These are phyloP conservation scores for Xestia c-nigrum DNA, from an alignment of 2,888 invertebrate genomes.

Conservation along the genomic window DNA sequence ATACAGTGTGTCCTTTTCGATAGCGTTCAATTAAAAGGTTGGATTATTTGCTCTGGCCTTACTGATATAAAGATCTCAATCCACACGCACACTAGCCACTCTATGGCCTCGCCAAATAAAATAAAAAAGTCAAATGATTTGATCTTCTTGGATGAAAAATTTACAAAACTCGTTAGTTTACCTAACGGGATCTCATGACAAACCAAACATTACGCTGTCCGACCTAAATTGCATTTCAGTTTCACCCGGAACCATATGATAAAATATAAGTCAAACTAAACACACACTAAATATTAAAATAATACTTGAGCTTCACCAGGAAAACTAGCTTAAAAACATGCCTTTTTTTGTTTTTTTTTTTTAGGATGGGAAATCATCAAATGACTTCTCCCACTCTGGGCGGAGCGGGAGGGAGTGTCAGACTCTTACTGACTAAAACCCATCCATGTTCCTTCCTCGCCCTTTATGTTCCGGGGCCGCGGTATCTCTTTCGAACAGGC, in stretches of 20 bases:
- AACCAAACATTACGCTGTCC: background rate
- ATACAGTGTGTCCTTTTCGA: background rate
- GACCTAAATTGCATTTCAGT: no score
- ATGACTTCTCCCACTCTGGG: no score
- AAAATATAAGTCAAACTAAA: no score
- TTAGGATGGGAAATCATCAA: no score
- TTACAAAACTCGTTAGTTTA: background rate
- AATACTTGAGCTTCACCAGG: background rate
- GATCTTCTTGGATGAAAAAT: background rate
- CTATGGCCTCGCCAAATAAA: background rate
- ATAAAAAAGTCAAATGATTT: background rate
- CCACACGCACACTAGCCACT: no score
- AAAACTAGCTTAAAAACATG: background rate
- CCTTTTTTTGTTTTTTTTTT: no score
- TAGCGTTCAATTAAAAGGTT: conserved; percentile 10
- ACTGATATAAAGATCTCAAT: no score
- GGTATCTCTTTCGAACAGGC: no score
- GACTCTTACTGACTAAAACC: no score
- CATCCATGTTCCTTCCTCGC: no score
- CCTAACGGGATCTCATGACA: background rate
- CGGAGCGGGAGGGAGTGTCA: no score
- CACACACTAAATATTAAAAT: background rate
- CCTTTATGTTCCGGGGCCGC: no score
- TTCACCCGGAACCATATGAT: background rate
- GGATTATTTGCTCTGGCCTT: background rate